Evolutionary conservation across 2,113 vertebrate species (phyloP).

Genomic region (Chaenogobius annularis): DNA sequence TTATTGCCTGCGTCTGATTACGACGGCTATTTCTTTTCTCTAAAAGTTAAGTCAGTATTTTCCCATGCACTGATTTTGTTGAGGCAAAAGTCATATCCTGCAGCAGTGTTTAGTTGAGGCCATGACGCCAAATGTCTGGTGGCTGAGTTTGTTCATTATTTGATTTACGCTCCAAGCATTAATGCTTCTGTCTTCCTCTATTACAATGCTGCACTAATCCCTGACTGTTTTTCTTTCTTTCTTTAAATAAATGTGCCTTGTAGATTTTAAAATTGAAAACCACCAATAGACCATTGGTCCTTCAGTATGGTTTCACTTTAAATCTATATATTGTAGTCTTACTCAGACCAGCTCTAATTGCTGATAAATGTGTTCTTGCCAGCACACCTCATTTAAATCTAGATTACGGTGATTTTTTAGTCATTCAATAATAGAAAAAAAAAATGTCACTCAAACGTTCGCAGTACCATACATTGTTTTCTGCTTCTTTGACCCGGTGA

Average conservation of each 20-base stretch:
- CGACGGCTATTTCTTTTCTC: too few species aligned
- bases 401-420: not conserved
- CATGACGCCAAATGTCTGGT: slow-evolving; percentile 33
- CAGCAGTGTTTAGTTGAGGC: slow-evolving; percentile 23
- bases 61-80: not conserved
- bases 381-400: not conserved
- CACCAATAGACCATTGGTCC: too few species aligned
- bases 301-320: not conserved
- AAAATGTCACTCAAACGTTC: not conserved
- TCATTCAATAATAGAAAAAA: not conserved
- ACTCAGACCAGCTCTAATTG: not conserved
- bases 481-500: slow-evolving; percentile 46
- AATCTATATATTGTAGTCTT: not conserved
- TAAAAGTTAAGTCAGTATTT: not conserved
- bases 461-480: slow-evolving; percentile 20
- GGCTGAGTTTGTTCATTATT: slow-evolving; percentile 16
- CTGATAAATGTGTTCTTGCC: not conserved
- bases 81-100: slow-evolving; percentile 1
- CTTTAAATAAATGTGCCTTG: not conserved
- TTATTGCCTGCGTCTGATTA: too few species aligned
- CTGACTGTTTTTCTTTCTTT: not conserved
- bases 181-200: slow-evolving; percentile 1
- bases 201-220: slow-evolving; percentile 1
- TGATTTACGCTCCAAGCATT: not conserved
- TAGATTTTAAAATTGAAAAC: not conserved